A percentile compares a stretch with the other conserved stretches of the same genome.
phyloP scores from a whole-genome alignment of 1,140 invertebrate genomes.

The Drosophila lacertosa region DNA sequence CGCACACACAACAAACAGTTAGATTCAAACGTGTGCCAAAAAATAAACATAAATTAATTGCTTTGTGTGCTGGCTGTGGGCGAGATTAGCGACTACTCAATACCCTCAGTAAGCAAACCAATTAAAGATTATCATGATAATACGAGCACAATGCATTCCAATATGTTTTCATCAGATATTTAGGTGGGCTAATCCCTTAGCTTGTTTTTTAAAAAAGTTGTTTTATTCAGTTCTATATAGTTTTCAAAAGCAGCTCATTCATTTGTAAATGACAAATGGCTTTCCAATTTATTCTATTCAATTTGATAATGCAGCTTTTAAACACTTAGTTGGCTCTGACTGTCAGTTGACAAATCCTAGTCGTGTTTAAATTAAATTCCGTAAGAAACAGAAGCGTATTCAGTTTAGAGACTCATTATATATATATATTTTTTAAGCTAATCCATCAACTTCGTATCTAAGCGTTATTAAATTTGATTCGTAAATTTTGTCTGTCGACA shows the following conservation, averaged over 20 bases:
- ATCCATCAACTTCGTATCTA: neutral
- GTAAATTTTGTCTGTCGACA: neutral
- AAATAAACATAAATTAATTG: slow-evolving; percentile 71
- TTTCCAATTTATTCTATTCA: neutral
- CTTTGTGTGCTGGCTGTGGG: slow-evolving; percentile 17
- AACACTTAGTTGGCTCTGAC: slow-evolving; percentile 23
- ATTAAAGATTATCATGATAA: neutral
- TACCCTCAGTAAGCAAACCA: slow-evolving; percentile 16
- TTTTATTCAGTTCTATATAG: neutral
- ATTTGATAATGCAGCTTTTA: neutral
- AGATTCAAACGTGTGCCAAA: slow-evolving; percentile 64
- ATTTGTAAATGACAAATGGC: neutral
- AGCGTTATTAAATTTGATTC: slow-evolving; percentile 2
- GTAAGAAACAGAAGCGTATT: slow-evolving; percentile 16
- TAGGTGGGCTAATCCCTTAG: neutral
- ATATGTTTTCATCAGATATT: too few species aligned
- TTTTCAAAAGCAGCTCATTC: neutral
- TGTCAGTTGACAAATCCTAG: slow-evolving; percentile 4
- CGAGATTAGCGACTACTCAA: slow-evolving; percentile 13
- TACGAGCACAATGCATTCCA: too few species aligned
- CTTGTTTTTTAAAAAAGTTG: too few species aligned
- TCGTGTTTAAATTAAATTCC: neutral
- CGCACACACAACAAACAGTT: slow-evolving; percentile 31
- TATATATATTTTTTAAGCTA: neutral
- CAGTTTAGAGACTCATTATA: slow-evolving; percentile 3